Evolutionary conservation across 2,888 invertebrate genomes (phyloP).

Genomic region (Thyatira batis): DNA sequence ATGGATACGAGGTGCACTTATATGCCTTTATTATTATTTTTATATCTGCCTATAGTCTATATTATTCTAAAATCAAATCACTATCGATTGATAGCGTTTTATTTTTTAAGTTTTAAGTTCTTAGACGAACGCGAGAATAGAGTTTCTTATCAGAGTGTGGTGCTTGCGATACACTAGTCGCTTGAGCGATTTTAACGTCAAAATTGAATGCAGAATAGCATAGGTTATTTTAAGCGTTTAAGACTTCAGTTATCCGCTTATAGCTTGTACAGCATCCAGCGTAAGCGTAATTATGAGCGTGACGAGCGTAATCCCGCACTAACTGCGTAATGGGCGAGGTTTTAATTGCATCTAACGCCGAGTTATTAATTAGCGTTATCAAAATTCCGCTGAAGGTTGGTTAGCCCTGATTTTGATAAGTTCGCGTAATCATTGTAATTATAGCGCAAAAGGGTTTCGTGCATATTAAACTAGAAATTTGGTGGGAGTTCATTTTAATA

Average conservation of each 20-base stretch:
- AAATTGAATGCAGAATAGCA: no score
- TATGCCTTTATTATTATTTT: no score
- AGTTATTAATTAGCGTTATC: slow-evolving; percentile 44
- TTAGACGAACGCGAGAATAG: no score
- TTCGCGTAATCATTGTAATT: slow-evolving; percentile 4
- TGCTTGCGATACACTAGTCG: no score
- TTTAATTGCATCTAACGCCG: slow-evolving; percentile 51
- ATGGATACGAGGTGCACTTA: no score
- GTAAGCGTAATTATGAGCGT: slow-evolving; percentile 48
- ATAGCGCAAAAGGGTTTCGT: not conserved
- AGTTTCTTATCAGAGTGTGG: no score
- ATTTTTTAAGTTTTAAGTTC: no score
- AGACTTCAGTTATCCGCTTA: slow-evolving; percentile 20
- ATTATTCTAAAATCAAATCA: no score
- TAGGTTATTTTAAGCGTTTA: not conserved
- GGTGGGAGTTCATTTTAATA: no score
- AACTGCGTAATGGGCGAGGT: slow-evolving; percentile 45
- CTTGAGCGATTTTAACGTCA: no score
- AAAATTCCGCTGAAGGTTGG: slow-evolving; percentile 31
- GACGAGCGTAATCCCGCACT: slow-evolving; percentile 51
- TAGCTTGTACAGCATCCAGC: slow-evolving; percentile 22
- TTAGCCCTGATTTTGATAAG: slow-evolving; percentile 16
- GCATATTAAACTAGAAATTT: not conserved
- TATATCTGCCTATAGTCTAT: no score
- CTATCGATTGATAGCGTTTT: no score